Evolutionary conservation across 2,888 invertebrate species (phyloP), one percentile per base, ranked within the genome.

Genomic region (Ethmia dodecea): DNA sequence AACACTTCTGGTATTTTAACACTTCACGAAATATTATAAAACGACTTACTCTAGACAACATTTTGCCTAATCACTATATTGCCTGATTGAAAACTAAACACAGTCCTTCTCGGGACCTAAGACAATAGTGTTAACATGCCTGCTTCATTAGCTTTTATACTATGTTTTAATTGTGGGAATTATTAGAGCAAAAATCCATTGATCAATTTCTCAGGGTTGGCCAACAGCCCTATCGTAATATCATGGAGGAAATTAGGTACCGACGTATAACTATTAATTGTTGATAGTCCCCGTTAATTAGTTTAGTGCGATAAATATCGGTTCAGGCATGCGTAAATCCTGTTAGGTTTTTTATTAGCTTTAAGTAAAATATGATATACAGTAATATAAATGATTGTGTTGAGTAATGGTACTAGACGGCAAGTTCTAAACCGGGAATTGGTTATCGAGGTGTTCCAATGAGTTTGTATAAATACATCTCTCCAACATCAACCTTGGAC

Each of bases 101-200:
- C 51, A 48, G 45, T 50, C 42, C 46, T 47, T 47, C 40, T 31
- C 45, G 52, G 43, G 45, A 50, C 51, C 47, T 42, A 41, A 57
- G 63, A 72, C 68, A 72, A 68, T 66, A 73, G 57, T 77, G 73
- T 43, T 52, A 51, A 52, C 38, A 28, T 45, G 52, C 53, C 47
- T 47, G 49, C 46, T 58, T 66, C 72, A 74, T 72, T 77, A 77
- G 68, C 69, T 73, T 83, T 76, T 84, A 86, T 83, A 84, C 29
- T 60, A 61, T 54, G 59, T 60, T 55, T 59, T 79, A 78, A 83
- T 78, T 80, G 84, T 86, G 84, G 80, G 84, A 86, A 84, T 73
- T 77, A 77, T 68, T 75, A 56, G 78, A 77, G 83, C 79, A 83
- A 84, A 84, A 81, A 78, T 67, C 58, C 56, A 73, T 76, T 77